Evolutionary conservation across 1,140 invertebrate species (phyloP).

Genomic region (Phenacoccus solenopsis): DNA sequence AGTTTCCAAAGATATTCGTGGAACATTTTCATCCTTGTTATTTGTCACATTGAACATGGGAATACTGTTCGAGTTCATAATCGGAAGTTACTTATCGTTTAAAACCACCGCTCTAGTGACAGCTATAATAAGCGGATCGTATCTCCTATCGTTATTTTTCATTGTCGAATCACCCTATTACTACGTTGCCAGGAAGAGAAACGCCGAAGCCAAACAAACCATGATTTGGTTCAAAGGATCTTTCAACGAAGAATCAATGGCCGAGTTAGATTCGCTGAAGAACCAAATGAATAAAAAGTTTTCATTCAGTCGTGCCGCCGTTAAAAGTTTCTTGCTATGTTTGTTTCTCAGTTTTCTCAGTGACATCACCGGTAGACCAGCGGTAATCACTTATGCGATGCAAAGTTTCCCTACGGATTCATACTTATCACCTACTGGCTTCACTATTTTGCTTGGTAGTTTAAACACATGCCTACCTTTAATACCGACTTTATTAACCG

Average conservation of each 20-base stretch:
- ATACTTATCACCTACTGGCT: background rate
- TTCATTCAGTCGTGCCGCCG: background rate
- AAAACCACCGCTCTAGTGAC: background rate
- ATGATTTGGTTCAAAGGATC: background rate
- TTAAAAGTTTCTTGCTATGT: background rate
- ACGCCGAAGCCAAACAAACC: background rate
- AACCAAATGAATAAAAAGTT: background rate
- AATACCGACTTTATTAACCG: background rate
- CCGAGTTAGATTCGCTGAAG: background rate
- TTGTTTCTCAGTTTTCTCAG: background rate
- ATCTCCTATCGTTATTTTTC: background rate
- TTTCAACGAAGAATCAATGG: background rate
- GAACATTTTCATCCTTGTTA: background rate
- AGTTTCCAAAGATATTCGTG: background rate
- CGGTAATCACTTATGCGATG: background rate
- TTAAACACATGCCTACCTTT: background rate
- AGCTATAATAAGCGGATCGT: background rate
- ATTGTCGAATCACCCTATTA: background rate
- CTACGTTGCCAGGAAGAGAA: background rate
- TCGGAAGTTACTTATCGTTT: background rate
- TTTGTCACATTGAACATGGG: background rate
- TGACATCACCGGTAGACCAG: background rate
- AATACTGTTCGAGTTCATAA: background rate
- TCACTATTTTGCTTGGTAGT: background rate
- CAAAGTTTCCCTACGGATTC: background rate